A percentile compares a stretch with the other conserved stretches of the same genome.
Evolutionary conservation across 2,113 vertebrate species (phyloP).

Genomic region (Larimichthys crocea): DNA sequence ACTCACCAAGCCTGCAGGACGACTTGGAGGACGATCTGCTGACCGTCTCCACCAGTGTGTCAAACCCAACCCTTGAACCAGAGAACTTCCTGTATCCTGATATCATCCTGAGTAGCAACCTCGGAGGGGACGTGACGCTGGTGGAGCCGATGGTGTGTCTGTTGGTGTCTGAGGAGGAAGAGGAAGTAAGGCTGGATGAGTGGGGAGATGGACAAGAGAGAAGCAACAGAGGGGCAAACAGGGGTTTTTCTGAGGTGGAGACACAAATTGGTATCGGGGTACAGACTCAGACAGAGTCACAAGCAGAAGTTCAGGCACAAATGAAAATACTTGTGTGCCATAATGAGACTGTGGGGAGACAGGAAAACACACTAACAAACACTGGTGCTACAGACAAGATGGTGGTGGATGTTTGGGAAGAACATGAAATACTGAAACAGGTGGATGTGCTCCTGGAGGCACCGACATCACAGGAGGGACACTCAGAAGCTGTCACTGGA

Average conservation of each 20-base stretch:
- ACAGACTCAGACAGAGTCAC: constrained; percentile 58
- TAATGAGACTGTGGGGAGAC: constrained; percentile 8
- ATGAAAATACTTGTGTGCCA: constrained; percentile 5
- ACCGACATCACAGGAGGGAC: constrained; percentile 1
- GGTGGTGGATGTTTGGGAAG: background rate
- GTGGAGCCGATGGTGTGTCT: constrained; percentile 80
- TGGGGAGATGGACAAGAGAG: constrained; percentile 11
- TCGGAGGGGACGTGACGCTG: constrained; percentile 62
- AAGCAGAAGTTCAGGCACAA: constrained; percentile 60
- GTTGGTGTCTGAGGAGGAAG: constrained; percentile 76
- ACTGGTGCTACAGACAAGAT: background rate
- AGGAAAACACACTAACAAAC: background rate
- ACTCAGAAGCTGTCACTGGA: background rate
- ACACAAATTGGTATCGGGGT: constrained; percentile 49
- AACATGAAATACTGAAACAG: background rate
- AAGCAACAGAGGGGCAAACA: background rate
- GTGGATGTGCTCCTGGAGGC: constrained; percentile 8
- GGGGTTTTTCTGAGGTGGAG: constrained; percentile 57
- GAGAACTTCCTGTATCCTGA: constrained; percentile 82
- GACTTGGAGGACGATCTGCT: constrained; percentile 55
- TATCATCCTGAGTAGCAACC: constrained; percentile 82
- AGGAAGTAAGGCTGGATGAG: constrained; percentile 27
- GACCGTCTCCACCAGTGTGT: constrained; percentile 42
- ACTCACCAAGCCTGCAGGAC: constrained; percentile 41
- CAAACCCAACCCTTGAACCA: constrained; percentile 65